phyloP scores from a whole-genome alignment of 2,888 invertebrate genomes.

The Anticlea derivata region DNA sequence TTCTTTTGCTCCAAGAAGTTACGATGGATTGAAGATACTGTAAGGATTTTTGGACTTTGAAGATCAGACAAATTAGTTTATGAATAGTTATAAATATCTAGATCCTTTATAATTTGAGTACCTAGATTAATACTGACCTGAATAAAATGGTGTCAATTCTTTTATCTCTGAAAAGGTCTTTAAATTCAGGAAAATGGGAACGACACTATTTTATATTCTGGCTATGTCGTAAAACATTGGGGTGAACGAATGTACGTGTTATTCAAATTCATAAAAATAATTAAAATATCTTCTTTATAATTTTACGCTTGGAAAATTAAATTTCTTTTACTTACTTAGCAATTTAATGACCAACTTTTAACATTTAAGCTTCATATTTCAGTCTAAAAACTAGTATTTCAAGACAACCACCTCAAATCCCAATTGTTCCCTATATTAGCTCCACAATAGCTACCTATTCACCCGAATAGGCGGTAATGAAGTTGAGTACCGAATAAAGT shows the following conservation, averaged over 20 bases:
- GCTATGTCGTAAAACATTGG: conserved; percentile 32
- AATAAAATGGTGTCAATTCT: background rate
- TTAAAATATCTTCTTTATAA: conserved; percentile 16
- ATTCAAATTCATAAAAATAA: conserved; percentile 25
- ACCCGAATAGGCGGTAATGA: conserved; percentile 37
- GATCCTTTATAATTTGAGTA: background rate
- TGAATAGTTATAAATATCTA: background rate
- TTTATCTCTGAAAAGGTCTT: conserved; percentile 6
- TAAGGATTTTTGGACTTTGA: conserved; percentile 1
- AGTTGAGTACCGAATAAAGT: conserved; percentile 38
- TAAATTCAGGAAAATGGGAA: conserved; percentile 28
- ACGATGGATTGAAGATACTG: conserved; percentile 16
- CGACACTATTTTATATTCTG: conserved; percentile 33
- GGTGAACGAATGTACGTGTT: conserved; percentile 28
- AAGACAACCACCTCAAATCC: conserved; percentile 11
- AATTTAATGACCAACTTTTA: too few relatives aligned
- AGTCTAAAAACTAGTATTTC: conserved; percentile 14
- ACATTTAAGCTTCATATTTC: too few relatives aligned
- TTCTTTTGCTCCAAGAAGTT: conserved; percentile 38
- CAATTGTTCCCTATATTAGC: conserved; percentile 28
- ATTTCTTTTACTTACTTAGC: background rate
- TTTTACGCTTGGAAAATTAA: conserved; percentile 4
- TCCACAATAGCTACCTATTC: conserved; percentile 35
- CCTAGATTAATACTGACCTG: background rate
- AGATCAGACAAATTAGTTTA: background rate